Percentiles rank a stretch among this genome's conserved stretches.
phyloP scores from a whole-genome alignment of 2,113 vertebrate genomes.

The Hymenochirus boettgeri region DNA sequence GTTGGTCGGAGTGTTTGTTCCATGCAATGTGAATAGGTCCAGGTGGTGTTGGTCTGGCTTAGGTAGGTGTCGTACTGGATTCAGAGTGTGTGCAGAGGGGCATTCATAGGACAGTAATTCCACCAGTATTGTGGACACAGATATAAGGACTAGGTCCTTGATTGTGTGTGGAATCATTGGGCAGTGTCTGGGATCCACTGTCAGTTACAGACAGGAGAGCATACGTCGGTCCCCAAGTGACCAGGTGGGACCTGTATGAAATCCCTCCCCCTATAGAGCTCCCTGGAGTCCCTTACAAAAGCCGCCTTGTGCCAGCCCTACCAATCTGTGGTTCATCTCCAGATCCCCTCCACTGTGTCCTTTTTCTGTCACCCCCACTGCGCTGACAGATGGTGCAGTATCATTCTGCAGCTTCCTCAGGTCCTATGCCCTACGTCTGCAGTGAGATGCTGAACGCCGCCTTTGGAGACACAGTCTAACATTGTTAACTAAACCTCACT shows the following conservation, averaged over 20 bases:
- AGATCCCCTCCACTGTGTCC: not conserved
- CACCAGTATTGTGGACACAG: too few species aligned
- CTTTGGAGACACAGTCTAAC: too few species aligned
- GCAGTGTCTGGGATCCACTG: not conserved
- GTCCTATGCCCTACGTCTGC: conserved; percentile 18
- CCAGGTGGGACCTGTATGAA: not conserved
- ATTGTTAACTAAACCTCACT: too few species aligned
- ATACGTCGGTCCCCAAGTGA: not conserved
- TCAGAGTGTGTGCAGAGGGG: too few species aligned
- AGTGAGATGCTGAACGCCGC: too few species aligned
- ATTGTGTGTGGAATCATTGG: not conserved
- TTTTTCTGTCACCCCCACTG: conserved; percentile 9
- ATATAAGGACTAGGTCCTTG: too few species aligned
- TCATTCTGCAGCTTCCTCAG: conserved; percentile 25
- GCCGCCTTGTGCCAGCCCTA: conserved; percentile 32
- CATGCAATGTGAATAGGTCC: not conserved
- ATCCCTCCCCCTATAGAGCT: not conserved
- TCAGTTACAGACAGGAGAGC: not conserved
- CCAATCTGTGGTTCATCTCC: conserved; percentile 13
- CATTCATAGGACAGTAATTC: too few species aligned
- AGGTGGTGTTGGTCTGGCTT: not conserved
- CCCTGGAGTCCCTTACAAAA: conserved; percentile 11
- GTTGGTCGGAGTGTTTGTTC: not conserved
- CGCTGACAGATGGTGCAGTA: conserved; percentile 29
- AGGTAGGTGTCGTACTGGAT: not conserved